phyloP scores from a whole-genome alignment of 2,888 invertebrate species.

The Lomographa bimaculata region DNA sequence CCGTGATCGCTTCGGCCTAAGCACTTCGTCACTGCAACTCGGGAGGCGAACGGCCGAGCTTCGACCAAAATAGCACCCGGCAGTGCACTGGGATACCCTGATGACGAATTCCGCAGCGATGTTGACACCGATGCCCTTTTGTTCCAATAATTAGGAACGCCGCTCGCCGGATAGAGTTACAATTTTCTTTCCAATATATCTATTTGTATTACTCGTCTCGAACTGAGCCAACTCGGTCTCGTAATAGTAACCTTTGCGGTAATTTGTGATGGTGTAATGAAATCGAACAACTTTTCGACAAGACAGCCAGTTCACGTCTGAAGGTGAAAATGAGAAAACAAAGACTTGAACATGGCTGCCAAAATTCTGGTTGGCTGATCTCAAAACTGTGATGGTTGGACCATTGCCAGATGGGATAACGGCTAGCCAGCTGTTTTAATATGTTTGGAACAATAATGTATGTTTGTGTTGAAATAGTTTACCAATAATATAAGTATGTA shows the following conservation, averaged over 20 bases:
- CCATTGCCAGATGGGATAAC: slow-evolving; percentile 52
- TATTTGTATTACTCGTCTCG: slow-evolving; percentile 1
- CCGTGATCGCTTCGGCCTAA: slow-evolving; percentile 63
- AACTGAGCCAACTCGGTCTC: slow-evolving; percentile 9
- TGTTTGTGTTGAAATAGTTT: slow-evolving; percentile 13
- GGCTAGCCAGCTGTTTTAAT: slow-evolving; percentile 25
- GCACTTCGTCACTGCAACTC: slow-evolving; percentile 60
- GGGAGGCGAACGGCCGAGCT: slow-evolving; percentile 72
- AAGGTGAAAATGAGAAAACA: slow-evolving; percentile 71
- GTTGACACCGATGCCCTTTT: slow-evolving; percentile 51
- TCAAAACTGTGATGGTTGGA: slow-evolving; percentile 66
- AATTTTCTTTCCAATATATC: slow-evolving; percentile 16
- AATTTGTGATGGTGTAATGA: slow-evolving; percentile 5
- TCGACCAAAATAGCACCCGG: slow-evolving; percentile 79
- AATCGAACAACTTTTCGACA: slow-evolving; percentile 36
- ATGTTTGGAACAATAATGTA: slow-evolving; percentile 24
- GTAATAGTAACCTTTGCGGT: slow-evolving; percentile 4
- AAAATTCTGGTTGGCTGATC: slow-evolving; percentile 61
- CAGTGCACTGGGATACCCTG: slow-evolving; percentile 73
- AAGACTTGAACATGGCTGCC: slow-evolving; percentile 61
- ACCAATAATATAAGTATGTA: too few species aligned
- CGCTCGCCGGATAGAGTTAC: slow-evolving; percentile 42
- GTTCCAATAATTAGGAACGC: slow-evolving; percentile 48
- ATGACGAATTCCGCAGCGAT: slow-evolving; percentile 61
- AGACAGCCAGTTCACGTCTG: slow-evolving; percentile 54